phyloP scores from a whole-genome alignment of 2,113 vertebrate genomes.

The Engraulis encrasicolus region DNA sequence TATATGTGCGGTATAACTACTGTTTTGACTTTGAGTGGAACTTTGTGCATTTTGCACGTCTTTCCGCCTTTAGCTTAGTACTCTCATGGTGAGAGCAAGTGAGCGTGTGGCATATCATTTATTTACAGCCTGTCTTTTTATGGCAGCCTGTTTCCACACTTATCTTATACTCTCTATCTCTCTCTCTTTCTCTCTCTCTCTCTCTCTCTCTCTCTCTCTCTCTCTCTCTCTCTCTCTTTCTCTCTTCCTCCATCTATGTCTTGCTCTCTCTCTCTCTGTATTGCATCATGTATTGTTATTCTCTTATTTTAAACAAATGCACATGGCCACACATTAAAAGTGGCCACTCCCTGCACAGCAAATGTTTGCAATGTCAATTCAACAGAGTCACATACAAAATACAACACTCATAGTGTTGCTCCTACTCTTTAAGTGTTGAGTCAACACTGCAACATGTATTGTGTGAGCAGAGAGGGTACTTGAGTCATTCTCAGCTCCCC shows the following conservation, averaged over 20 bases:
- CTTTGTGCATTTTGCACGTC: background rate
- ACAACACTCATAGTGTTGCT: no score
- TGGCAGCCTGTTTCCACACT: background rate
- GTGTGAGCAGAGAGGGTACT: no score
- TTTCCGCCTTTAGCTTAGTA: background rate
- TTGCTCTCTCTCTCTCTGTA: background rate
- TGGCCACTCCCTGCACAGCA: background rate
- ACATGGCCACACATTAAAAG: constrained; percentile 1
- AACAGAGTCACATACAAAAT: no score
- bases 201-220: background rate
- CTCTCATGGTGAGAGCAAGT: constrained; percentile 1
- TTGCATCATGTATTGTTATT: background rate
- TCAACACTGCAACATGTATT: no score
- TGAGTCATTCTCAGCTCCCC: constrained; percentile 6
- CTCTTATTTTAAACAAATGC: background rate
- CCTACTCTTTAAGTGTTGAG: no score
- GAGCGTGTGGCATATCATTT: constrained; percentile 7
- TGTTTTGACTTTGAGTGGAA: no score
- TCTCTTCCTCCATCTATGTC: background rate
- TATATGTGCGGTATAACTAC: no score
- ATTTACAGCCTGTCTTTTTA: background rate
- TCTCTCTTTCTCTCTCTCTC: background rate
- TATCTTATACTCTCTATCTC: background rate
- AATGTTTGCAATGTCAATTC: no score
- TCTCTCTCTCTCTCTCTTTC: constrained; percentile 12